phyloP scores from a whole-genome alignment of 2,888 invertebrate species.

The Mycalesis mineus region DNA sequence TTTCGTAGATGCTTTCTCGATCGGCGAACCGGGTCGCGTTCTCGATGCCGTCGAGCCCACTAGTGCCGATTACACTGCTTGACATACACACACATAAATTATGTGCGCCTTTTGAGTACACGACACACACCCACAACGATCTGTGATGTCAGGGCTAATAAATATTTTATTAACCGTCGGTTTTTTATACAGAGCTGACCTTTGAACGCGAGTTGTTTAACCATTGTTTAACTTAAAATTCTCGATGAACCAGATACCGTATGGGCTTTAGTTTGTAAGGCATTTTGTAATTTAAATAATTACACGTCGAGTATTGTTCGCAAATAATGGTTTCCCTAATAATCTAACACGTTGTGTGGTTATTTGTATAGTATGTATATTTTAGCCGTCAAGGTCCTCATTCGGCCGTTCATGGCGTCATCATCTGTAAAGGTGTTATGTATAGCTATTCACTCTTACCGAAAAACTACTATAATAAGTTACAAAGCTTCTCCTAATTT shows the following conservation, averaged over 20 bases:
- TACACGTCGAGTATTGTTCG: not conserved
- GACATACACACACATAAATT: slow-evolving; percentile 44
- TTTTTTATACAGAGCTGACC: slow-evolving; percentile 20
- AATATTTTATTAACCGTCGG: slow-evolving; percentile 43
- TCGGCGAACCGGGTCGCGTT: slow-evolving; percentile 76
- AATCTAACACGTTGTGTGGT: slow-evolving; percentile 1
- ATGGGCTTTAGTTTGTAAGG: not conserved
- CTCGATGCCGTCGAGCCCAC: slow-evolving; percentile 58
- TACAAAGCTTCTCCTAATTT: too few species aligned
- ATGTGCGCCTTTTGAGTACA: slow-evolving; percentile 30
- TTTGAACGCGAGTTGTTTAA: slow-evolving; percentile 17
- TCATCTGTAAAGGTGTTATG: slow-evolving; percentile 10
- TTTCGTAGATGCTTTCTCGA: slow-evolving; percentile 78
- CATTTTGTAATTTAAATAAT: too few species aligned
- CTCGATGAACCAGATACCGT: slow-evolving; percentile 1
- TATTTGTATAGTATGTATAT: slow-evolving; percentile 22
- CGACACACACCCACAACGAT: slow-evolving; percentile 42
- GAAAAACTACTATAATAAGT: not conserved
- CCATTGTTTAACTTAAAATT: slow-evolving; percentile 15
- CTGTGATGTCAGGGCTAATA: slow-evolving; percentile 56
- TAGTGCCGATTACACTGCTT: slow-evolving; percentile 32
- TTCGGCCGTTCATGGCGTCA: slow-evolving; percentile 20
- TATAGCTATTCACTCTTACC: not conserved
- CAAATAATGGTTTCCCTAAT: slow-evolving; percentile 14
- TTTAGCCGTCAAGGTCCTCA: slow-evolving; percentile 20